These are phyloP conservation scores for Clostera curtula DNA, from an alignment of 2,888 invertebrate genomes.

Conservation along the genomic window DNA sequence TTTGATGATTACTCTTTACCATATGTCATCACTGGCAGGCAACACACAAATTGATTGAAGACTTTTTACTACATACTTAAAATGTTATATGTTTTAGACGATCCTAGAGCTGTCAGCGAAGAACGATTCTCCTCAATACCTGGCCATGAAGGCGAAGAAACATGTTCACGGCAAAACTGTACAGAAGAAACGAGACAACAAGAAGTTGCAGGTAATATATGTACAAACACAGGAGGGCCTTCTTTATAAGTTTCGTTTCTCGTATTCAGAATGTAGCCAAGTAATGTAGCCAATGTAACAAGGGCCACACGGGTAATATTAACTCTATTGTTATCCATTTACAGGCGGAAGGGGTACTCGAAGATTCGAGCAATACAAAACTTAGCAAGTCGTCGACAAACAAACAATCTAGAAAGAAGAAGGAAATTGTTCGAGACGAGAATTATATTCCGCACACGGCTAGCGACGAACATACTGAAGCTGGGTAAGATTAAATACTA, in stretches of 20 bases:
- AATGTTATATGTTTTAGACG: conserved; percentile 75
- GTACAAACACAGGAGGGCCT: no score
- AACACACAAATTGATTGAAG: no score
- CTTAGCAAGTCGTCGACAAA: conserved; percentile 15
- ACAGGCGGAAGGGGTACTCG: conserved; percentile 48
- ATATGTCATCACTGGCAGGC: no score
- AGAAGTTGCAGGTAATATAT: conserved; percentile 43
- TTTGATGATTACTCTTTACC: no score
- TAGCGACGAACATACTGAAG: conserved; percentile 88
- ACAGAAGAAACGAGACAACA: conserved; percentile 61
- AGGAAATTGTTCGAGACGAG: conserved; percentile 79
- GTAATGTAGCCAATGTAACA: no score
- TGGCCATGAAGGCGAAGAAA: conserved; percentile 92
- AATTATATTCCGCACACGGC: conserved; percentile 92
- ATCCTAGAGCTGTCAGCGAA: conserved; percentile 94
- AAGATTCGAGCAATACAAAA: conserved; percentile 27
- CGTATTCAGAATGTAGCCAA: no score
- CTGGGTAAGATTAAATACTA: conserved; percentile 75
- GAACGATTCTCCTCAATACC: conserved; percentile 83
- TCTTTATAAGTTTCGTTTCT: no score
- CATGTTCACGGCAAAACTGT: conserved; percentile 77
- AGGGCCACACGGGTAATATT: not conserved
- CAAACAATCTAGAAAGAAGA: conserved; percentile 59
- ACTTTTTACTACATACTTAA: no score
- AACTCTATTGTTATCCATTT: not conserved